Conservation (phyloP, 1,140 invertebrate species). For the Philaenus spumarius region DNA sequence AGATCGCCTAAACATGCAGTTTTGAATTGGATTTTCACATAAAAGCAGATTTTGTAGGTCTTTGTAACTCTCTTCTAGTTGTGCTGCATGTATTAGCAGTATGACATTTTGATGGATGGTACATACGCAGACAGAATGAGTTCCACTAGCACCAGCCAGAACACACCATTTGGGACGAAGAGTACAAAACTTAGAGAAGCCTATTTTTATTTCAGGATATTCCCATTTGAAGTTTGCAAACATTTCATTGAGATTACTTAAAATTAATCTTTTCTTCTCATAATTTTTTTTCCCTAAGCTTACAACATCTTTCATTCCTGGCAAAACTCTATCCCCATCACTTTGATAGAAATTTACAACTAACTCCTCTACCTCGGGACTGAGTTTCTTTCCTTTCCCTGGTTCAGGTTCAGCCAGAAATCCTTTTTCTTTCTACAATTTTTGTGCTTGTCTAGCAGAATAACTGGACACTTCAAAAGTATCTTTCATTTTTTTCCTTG, state of each 20-base stretch:
- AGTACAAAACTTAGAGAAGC: no score
- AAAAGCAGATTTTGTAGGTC: background rate
- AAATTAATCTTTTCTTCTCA: conserved; percentile 3
- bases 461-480: conserved; percentile 3
- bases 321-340: conserved; percentile 5
- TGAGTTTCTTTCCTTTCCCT: background rate
- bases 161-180: no score
- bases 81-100: no score
- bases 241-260: no score
- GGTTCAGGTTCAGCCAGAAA: conserved; percentile 8
- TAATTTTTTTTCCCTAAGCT: conserved; percentile 6
- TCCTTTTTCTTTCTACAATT: conserved; percentile 7
- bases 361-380: background rate
- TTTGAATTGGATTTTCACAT: background rate
- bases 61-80: background rate
- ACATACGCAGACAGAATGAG: no score
- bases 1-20: background rate
- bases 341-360: background rate
- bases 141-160: no score
- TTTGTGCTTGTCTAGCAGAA: background rate
- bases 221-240: no score
- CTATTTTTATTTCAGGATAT: no score
- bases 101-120: no score
- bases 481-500: background rate
- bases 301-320: conserved; percentile 4